phyloP scores from a whole-genome alignment of 2,113 vertebrate species.

The Chroicocephalus ridibundus region DNA sequence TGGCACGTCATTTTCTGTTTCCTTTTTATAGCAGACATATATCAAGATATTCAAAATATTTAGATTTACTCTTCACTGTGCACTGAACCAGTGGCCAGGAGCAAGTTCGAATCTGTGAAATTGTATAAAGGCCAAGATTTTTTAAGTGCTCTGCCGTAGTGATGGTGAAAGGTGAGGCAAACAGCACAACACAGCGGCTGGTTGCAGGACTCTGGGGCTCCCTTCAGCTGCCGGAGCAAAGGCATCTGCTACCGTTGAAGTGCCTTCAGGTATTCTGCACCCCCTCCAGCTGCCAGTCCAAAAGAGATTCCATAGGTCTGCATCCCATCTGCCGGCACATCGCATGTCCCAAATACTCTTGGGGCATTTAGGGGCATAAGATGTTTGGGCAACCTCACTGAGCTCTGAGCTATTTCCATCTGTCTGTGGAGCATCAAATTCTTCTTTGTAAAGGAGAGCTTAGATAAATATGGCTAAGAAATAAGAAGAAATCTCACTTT shows the following conservation, averaged over 20 bases:
- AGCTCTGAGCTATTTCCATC: neutral
- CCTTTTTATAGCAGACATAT: neutral
- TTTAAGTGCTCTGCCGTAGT: neutral
- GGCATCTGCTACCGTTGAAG: neutral
- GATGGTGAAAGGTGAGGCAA: neutral
- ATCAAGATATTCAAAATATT: constrained; percentile 4
- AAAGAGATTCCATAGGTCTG: neutral
- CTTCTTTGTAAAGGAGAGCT: neutral
- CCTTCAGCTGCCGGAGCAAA: neutral
- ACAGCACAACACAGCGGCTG: neutral
- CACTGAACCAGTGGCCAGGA: neutral
- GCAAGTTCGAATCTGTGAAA: neutral
- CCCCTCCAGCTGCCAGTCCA: constrained; percentile 4
- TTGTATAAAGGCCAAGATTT: neutral
- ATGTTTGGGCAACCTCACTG: neutral
- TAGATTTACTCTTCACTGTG: neutral
- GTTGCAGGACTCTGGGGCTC: neutral
- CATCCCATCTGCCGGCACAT: neutral
- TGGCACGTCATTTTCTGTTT: neutral
- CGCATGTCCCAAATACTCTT: neutral
- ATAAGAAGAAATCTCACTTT: neutral
- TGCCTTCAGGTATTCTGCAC: constrained; percentile 28
- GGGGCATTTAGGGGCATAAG: neutral
- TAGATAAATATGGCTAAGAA: neutral
- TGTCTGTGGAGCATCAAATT: neutral